These are phyloP conservation scores for Serilophus lunatus DNA, from an alignment of 2,113 vertebrate genomes.

Conservation along the genomic window DNA sequence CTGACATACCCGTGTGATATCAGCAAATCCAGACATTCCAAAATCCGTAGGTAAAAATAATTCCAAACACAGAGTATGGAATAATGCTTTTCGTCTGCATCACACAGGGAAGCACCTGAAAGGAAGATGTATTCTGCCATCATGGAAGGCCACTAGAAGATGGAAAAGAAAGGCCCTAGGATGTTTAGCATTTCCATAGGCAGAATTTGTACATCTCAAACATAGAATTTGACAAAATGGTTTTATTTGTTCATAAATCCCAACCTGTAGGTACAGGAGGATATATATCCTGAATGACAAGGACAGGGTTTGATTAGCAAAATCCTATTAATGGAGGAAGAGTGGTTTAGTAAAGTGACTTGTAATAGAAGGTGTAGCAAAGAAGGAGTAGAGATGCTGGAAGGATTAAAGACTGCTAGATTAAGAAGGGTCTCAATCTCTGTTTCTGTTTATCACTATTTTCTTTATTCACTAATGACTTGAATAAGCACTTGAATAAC, in stretches of 20 bases:
- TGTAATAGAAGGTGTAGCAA: not conserved
- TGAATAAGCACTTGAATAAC: not conserved
- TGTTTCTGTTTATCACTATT: not conserved
- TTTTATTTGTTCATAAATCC: not conserved
- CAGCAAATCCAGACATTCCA: not conserved
- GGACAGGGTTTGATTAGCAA: not conserved
- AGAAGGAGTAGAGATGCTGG: not conserved
- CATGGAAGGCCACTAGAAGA: not conserved
- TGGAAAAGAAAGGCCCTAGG: accelerated
- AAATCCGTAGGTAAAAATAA: not conserved
- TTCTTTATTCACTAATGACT: not conserved
- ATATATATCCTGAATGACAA: not conserved
- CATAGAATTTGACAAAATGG: not conserved
- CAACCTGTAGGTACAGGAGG: not conserved
- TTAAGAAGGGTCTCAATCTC: not conserved
- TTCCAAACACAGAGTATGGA: not conserved
- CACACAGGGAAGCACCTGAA: not conserved
- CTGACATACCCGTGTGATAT: not conserved
- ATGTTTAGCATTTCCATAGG: not conserved
- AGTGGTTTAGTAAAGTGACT: not conserved
- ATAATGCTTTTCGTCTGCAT: not conserved
- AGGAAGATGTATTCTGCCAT: not conserved
- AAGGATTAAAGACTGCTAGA: not conserved
- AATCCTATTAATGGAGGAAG: not conserved
- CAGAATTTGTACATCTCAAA: not conserved